These are phyloP conservation scores for Batillaria attramentaria DNA, from an alignment of 1,140 invertebrate species.

Conservation along the genomic window DNA sequence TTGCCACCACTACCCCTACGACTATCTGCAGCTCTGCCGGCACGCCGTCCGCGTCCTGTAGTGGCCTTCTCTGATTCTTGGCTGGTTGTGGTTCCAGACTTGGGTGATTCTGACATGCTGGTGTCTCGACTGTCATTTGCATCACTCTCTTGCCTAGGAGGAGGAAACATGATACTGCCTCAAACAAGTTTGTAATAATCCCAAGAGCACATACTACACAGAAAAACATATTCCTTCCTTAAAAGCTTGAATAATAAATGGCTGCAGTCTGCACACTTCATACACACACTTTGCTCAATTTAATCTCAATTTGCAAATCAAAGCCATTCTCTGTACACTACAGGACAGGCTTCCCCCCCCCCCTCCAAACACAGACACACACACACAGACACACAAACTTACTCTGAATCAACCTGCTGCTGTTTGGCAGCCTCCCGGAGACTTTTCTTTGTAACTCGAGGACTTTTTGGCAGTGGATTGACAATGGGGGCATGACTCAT, in stretches of 20 bases:
- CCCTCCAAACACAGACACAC: background rate
- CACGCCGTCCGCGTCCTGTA: conserved; percentile 1
- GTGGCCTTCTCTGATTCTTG: conserved; percentile 18
- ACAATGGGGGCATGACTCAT: conserved; percentile 64
- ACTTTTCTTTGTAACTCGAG: conserved; percentile 33
- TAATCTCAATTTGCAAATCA: too few relatives aligned
- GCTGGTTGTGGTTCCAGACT: conserved; percentile 7
- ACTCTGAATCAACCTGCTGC: conserved; percentile 8
- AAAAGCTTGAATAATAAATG: background rate
- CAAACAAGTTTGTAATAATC: background rate
- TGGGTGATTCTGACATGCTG: conserved; percentile 12
- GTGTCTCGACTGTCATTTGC: conserved; percentile 19
- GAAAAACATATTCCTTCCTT: too few relatives aligned
- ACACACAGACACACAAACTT: background rate
- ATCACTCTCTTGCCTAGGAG: conserved; percentile 31
- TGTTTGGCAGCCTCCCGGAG: conserved; percentile 12
- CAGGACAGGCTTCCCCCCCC: background rate
- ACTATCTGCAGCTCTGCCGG: conserved; percentile 20
- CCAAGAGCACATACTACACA: too few relatives aligned
- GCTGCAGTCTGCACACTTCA: too few relatives aligned
- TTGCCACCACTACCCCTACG: background rate
- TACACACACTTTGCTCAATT: too few relatives aligned
- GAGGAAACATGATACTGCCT: background rate
- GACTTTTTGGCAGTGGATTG: conserved; percentile 56
- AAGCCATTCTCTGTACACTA: too few relatives aligned